phyloP scores from a whole-genome alignment of 2,888 invertebrate species.

The Seira sanloemensis region DNA sequence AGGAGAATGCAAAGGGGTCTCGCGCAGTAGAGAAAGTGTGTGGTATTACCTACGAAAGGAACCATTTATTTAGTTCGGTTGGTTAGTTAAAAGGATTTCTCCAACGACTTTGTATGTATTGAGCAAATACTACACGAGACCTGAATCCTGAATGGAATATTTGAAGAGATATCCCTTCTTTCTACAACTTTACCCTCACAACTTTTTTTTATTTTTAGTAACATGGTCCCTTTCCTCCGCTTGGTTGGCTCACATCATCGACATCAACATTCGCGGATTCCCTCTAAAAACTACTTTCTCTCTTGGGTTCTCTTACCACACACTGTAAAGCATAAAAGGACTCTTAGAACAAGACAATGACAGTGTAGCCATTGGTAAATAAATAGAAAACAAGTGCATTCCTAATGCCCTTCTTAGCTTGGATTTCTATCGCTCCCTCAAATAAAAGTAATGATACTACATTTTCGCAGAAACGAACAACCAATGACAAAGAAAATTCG shows the following conservation, averaged over 20 bases:
- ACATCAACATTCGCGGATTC: conserved; percentile 7
- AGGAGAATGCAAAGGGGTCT: no score
- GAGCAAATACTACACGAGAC: conserved; percentile 48
- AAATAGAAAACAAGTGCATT: not conserved
- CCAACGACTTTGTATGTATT: conserved; percentile 33
- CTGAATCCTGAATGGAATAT: conserved; percentile 60
- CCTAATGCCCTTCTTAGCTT: not conserved
- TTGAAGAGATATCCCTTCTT: conserved; percentile 37
- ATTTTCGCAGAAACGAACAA: conserved; percentile 31
- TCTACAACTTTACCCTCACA: not conserved
- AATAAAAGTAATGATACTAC: conserved; percentile 42
- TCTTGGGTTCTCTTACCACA: not conserved
- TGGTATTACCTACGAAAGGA: conserved; percentile 27
- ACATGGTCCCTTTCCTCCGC: conserved; percentile 11
- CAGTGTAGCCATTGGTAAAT: not conserved
- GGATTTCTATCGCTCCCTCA: not conserved
- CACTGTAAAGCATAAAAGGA: not conserved
- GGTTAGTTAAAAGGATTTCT: conserved; percentile 61
- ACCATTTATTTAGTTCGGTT: conserved; percentile 63
- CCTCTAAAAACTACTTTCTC: not conserved
- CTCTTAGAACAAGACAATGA: not conserved
- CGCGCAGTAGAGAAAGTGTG: no score
- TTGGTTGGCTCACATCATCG: conserved; percentile 9
- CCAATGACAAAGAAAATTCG: not conserved
- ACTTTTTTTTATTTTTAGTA: not conserved